Evolutionary conservation across 2,113 vertebrate genomes (phyloP).

Genomic region (Columba livia): DNA sequence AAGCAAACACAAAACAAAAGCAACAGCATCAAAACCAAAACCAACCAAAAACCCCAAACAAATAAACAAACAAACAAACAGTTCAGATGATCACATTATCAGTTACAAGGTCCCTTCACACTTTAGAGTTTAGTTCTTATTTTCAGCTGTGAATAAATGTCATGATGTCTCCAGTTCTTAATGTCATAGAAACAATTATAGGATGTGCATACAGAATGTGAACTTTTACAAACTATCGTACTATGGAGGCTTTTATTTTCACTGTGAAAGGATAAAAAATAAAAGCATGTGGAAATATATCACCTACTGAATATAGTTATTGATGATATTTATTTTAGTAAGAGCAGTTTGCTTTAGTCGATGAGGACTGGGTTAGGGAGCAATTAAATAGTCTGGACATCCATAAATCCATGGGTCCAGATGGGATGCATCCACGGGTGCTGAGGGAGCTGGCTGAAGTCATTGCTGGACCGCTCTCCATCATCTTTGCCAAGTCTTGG

Average conservation of each 20-base stretch:
- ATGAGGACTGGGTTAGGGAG: too few species aligned
- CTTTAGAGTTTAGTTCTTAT: rapidly evolving
- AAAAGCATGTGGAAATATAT: not conserved
- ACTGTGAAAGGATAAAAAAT: not conserved
- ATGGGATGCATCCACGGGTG: too few species aligned
- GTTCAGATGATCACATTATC: not conserved
- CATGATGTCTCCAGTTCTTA: not conserved
- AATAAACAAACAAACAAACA: not conserved
- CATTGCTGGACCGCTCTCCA: too few species aligned
- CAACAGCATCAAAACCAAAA: too few species aligned
- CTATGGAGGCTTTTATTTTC: not conserved
- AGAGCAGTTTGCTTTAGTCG: too few species aligned
- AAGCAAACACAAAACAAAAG: not conserved
- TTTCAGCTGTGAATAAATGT: not conserved
- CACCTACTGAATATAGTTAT: not conserved
- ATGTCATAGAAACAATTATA: not conserved
- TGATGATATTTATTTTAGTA: not conserved
- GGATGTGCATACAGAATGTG: not conserved
- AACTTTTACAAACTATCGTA: not conserved
- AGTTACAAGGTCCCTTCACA: not conserved
- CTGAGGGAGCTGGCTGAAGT: too few species aligned
- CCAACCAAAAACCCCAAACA: too few species aligned
- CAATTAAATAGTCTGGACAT: too few species aligned
- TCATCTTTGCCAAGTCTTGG: too few species aligned
- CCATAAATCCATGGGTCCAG: too few species aligned